A percentile compares a stretch with the other conserved stretches of the same genome.
Conservation (phyloP, 2,797 vertebrate genomes). For the Channa striata region DNA sequence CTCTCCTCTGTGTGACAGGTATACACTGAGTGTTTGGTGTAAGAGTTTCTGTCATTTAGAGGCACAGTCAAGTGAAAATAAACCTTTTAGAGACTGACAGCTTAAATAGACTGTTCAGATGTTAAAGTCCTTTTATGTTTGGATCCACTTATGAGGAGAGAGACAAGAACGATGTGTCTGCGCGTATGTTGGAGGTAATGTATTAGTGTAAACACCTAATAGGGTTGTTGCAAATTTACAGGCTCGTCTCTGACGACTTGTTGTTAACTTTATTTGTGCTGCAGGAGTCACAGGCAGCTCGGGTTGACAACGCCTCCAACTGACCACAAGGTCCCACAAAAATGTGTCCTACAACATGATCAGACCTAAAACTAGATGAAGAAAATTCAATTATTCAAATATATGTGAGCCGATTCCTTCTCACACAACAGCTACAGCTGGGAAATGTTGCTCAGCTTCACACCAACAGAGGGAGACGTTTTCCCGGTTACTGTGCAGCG, state of each 20-base stretch:
- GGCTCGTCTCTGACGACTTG: background rate
- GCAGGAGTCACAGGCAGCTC: background rate
- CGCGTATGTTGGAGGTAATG: background rate
- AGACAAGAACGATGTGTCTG: background rate
- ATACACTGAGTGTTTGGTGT: background rate
- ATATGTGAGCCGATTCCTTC: no score
- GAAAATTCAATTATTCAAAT: background rate
- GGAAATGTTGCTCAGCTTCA: no score
- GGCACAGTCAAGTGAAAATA: background rate
- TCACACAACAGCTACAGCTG: no score
- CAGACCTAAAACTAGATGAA: background rate
- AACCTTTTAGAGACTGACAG: background rate
- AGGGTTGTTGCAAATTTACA: background rate
- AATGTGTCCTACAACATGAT: background rate
- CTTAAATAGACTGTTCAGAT: background rate
- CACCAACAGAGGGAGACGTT: constrained; percentile 68
- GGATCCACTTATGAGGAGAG: background rate
- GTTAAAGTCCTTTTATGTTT: background rate
- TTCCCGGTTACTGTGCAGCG: background rate
- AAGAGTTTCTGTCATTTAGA: background rate
- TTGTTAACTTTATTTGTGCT: constrained; percentile 13
- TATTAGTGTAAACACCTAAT: background rate
- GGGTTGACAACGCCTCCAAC: constrained; percentile 45
- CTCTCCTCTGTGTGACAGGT: constrained; percentile 30
- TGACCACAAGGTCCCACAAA: constrained; percentile 13